These are phyloP conservation scores for Macrobrachium nipponense DNA, from an alignment of 1,140 invertebrate species.

Conservation along the genomic window DNA sequence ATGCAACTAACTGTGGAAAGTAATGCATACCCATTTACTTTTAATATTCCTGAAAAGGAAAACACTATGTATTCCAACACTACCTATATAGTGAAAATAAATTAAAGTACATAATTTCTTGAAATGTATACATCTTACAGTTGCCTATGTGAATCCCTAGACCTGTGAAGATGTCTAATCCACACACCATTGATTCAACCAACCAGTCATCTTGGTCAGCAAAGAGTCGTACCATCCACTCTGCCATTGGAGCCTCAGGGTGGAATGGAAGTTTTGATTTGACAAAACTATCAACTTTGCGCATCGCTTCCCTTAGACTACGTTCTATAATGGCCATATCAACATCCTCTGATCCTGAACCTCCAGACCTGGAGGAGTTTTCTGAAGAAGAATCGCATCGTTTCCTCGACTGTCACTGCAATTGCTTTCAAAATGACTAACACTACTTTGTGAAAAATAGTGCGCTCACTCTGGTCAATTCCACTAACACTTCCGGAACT, in stretches of 20 bases:
- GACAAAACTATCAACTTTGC: constrained; percentile 83
- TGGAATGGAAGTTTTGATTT: constrained; percentile 85
- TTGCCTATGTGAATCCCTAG: constrained; percentile 81
- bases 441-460: constrained; percentile 85
- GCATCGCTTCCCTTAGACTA: constrained; percentile 81
- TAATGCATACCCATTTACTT: too few relatives aligned
- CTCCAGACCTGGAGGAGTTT: constrained; percentile 72
- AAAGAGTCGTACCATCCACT: constrained; percentile 89
- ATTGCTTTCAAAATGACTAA: constrained; percentile 87
- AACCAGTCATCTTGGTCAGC: constrained; percentile 91
- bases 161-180: constrained; percentile 85
- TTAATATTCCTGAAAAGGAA: too few relatives aligned
- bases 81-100: not conserved
- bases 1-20: too few relatives aligned
- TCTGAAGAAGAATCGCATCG: constrained; percentile 79
- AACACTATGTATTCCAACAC: not conserved
- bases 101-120: too few relatives aligned
- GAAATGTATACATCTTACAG: constrained; percentile 66
- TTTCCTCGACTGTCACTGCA: constrained; percentile 90
- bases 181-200: constrained; percentile 93
- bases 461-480: constrained; percentile 70
- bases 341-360: constrained; percentile 73
- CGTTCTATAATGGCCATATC: constrained; percentile 89
- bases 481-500: constrained; percentile 44
- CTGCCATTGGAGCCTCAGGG: constrained; percentile 86